Percentiles rank a stretch among this genome's conserved stretches.
Evolutionary conservation across 2,113 vertebrate genomes (phyloP).

Genomic region (Andinoacara biseriatus): DNA sequence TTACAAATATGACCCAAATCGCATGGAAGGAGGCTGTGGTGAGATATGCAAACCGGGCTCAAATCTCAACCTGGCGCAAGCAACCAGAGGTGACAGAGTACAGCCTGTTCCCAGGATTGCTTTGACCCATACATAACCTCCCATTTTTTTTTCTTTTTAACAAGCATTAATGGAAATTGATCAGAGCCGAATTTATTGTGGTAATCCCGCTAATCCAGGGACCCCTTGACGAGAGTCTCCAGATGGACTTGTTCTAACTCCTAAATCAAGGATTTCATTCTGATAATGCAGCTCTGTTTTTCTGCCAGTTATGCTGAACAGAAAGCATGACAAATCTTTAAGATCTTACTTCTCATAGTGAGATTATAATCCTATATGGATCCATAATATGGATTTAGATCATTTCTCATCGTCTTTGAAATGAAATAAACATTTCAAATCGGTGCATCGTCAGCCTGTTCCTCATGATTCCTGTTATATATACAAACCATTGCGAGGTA

Average conservation of each 20-base stretch:
- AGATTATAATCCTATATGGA: not conserved
- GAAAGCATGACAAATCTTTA: not conserved
- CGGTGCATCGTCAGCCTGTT: not conserved
- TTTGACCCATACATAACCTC: conserved; percentile 31
- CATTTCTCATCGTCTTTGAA: not conserved
- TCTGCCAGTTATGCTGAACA: not conserved
- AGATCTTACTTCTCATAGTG: not conserved
- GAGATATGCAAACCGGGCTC: conserved; percentile 42
- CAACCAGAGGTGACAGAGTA: conserved; percentile 52
- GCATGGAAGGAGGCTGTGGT: conserved; percentile 8
- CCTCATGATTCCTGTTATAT: not conserved
- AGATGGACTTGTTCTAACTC: conserved; percentile 58
- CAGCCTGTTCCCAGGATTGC: conserved; percentile 43
- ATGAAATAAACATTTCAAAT: not conserved
- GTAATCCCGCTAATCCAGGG: conserved; percentile 52
- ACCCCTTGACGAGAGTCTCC: conserved; percentile 50
- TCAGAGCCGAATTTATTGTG: conserved; percentile 60
- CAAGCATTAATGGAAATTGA: conserved; percentile 54
- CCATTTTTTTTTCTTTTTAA: conserved; percentile 17
- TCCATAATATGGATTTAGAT: not conserved
- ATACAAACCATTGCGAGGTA: not conserved
- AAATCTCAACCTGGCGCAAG: conserved; percentile 36
- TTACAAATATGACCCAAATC: not conserved
- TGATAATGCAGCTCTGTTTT: conserved; percentile 18
- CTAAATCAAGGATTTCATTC: conserved; percentile 38